Evolutionary conservation across 2,888 invertebrate genomes (phyloP).

Genomic region (Lypha dubia): DNA sequence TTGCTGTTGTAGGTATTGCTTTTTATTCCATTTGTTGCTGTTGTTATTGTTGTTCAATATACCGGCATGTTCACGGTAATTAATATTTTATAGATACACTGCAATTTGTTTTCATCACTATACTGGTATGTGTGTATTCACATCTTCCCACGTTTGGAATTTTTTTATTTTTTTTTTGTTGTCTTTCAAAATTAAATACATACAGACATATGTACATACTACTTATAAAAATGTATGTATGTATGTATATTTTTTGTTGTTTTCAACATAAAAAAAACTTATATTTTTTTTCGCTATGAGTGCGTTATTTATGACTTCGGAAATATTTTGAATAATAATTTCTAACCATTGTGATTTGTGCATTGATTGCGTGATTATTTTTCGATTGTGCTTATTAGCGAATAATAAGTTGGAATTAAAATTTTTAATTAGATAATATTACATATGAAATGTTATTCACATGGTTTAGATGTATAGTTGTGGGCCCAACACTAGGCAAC

Average conservation of each 20-base stretch:
- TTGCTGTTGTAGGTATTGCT: slow-evolving; percentile 33
- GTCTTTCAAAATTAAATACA: slow-evolving; percentile 8
- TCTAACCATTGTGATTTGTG: slow-evolving; percentile 11
- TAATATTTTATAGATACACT: slow-evolving; percentile 60
- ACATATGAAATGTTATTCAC: background rate
- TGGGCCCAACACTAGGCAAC: background rate
- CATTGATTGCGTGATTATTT: slow-evolving; percentile 21
- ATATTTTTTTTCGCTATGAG: background rate
- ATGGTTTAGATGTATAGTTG: background rate
- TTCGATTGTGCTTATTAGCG: background rate
- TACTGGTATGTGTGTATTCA: slow-evolving; percentile 18
- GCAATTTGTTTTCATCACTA: slow-evolving; percentile 62
- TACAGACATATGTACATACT: background rate
- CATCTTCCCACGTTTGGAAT: slow-evolving; percentile 63
- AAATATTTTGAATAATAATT: slow-evolving; percentile 9
- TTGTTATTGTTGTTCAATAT: slow-evolving; percentile 58
- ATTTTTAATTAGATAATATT: background rate
- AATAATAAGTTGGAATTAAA: background rate
- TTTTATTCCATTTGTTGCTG: slow-evolving; percentile 23
- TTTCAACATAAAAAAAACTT: background rate
- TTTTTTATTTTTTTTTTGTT: background rate
- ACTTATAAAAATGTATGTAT: too few relatives aligned
- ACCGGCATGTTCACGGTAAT: slow-evolving; percentile 68
- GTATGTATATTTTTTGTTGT: background rate
- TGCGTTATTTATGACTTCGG: slow-evolving; percentile 29